Base-by-base conservation (phyloP, 1,140 invertebrate genomes). In the Aphelinus certus region DNA sequence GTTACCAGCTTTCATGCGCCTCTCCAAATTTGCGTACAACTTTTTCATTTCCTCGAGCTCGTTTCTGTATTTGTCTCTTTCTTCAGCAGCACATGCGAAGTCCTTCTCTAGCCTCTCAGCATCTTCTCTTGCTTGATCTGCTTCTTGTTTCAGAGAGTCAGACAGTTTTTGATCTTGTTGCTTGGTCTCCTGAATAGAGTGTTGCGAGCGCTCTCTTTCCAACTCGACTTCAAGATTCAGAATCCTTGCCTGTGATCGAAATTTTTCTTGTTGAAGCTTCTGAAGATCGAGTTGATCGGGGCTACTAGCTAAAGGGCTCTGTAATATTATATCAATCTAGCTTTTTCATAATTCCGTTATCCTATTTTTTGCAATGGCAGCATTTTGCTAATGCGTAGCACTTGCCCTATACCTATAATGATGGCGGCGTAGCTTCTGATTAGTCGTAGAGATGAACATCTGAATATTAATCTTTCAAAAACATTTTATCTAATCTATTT, bases 91-190 rank as follows among this genome's bases (percentile, higher is more conserved):
- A 77, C 91, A 89, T 55, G 93, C 90, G 82, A 92, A 95, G 81
- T 95, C 94, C 79, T 92, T 92, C 80, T 96, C 94, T 76, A 95
- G 90, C 81, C 94, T 92, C 81, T 95, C 94, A 0, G 93, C 92
- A 42, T 92, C 91, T 80, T 93, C 93, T 81, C 93, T 92, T 0
- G 94, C 92, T 45, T 93, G 91, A 77, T 93, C 91, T 1, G 93
- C 92, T 85, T 96, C 94, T 69, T 90, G 90, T 83, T 94, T 95
- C 62, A 96, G 87, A 67, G 90, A 92, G 76, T 89, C 81, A 2
- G 82, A 74, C 0, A 87, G 63, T 71, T 82, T 77, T 82, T 91
- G 83, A 83, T 93, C 90, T 77, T 90, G 90, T 86, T 90, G 90
- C 84, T 89, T 92, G 82, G 87, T 88, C 81, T 84, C 89, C 9